A percentile compares a stretch with the other conserved stretches of the same genome.
These are phyloP conservation scores for Diarsia brunnea DNA, from an alignment of 2,888 invertebrate species.

Conservation along the genomic window DNA sequence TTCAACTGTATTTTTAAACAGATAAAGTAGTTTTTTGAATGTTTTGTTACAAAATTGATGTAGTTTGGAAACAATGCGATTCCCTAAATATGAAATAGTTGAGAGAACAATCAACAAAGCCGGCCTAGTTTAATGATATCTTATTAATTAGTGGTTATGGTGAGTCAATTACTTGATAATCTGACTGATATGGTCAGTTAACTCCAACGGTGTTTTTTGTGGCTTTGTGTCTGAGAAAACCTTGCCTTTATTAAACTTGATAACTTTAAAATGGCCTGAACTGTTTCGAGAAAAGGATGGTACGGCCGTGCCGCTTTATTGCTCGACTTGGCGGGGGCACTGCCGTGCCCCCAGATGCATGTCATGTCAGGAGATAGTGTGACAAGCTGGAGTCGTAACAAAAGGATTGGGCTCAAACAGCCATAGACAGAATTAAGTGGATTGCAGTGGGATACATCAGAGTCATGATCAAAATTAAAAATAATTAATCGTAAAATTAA, in stretches of 20 bases:
- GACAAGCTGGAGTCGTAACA: too few relatives aligned
- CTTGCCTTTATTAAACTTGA: neutral
- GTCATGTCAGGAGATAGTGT: too few relatives aligned
- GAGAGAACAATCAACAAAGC: slow-evolving; percentile 30
- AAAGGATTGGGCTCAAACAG: too few relatives aligned
- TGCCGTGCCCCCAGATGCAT: too few relatives aligned
- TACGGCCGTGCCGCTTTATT: too few relatives aligned
- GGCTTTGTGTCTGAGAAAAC: neutral
- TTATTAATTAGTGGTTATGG: slow-evolving; percentile 6
- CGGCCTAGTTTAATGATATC: slow-evolving; percentile 17
- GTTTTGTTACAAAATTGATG: neutral
- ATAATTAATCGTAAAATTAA: too few relatives aligned
- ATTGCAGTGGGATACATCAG: too few relatives aligned
- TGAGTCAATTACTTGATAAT: slow-evolving; percentile 19
- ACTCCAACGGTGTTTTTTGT: neutral
- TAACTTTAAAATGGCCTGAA: too few relatives aligned
- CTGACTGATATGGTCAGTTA: neutral
- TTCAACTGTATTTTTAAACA: neutral
- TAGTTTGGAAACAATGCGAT: slow-evolving; percentile 42
- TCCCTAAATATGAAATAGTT: slow-evolving; percentile 24
- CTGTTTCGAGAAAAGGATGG: too few relatives aligned
- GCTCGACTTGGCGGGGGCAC: too few relatives aligned
- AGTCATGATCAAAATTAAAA: too few relatives aligned
- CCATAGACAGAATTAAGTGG: too few relatives aligned
- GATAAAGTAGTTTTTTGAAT: neutral